These are phyloP conservation scores for Chrysoperla carnea DNA, from an alignment of 1,140 invertebrate genomes.

Conservation along the genomic window DNA sequence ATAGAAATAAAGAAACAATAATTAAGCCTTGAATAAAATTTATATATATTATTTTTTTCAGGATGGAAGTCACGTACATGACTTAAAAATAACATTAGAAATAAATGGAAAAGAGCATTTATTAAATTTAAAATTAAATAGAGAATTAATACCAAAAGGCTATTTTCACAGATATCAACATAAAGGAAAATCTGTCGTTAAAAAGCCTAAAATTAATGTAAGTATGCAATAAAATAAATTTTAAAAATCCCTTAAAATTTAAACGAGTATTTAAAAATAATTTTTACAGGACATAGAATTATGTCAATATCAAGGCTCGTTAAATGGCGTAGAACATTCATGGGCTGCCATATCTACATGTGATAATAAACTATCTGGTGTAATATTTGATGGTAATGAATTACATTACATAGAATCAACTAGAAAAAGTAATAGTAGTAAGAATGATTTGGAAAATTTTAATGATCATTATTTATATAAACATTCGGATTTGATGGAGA, in stretches of 20 bases:
- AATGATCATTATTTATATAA: constrained; percentile 45
- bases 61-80: constrained; percentile 46
- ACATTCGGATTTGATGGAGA: constrained; percentile 44
- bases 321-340: constrained; percentile 49
- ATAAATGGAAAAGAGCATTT: constrained; percentile 44
- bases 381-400: constrained; percentile 60
- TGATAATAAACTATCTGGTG: constrained; percentile 48
- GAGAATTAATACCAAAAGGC: constrained; percentile 50
- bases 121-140: constrained; percentile 60
- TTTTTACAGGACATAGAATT: constrained; percentile 46
- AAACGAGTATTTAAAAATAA: not conserved
- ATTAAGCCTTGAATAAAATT: no score
- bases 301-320: constrained; percentile 69
- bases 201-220: constrained; percentile 42
- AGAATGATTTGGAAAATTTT: constrained; percentile 24
- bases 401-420: constrained; percentile 52
- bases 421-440: constrained; percentile 12
- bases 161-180: constrained; percentile 59
- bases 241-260: not conserved
- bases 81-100: constrained; percentile 46
- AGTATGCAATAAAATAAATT: constrained; percentile 11
- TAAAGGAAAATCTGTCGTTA: constrained; percentile 38
- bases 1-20: no score
- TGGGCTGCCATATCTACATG: constrained; percentile 81
- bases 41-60: constrained; percentile 26